These are phyloP conservation scores for Eudyptes chrysolophus DNA, from an alignment of 2,113 vertebrate species.

Conservation along the genomic window DNA sequence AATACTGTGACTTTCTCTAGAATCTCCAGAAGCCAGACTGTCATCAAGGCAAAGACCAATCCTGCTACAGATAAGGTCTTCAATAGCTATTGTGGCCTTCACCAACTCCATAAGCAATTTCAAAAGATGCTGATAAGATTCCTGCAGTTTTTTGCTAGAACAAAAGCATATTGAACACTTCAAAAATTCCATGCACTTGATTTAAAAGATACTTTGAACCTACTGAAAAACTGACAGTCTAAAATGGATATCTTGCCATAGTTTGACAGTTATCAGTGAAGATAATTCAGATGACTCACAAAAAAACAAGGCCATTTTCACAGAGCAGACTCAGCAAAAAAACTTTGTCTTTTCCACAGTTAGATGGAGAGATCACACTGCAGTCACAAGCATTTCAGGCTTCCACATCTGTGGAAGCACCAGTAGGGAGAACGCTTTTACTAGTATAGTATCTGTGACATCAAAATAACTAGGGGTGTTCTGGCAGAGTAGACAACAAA, in stretches of 20 bases:
- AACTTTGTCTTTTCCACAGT: neutral
- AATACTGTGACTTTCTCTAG: neutral
- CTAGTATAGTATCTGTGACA: neutral
- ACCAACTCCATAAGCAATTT: constrained; percentile 84
- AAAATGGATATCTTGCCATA: neutral
- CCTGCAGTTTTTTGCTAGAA: constrained; percentile 76
- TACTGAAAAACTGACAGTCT: neutral
- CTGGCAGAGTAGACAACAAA: neutral
- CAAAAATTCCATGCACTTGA: neutral
- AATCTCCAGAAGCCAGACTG: constrained; percentile 41
- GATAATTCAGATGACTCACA: neutral
- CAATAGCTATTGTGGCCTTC: constrained; percentile 73
- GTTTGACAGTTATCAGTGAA: neutral
- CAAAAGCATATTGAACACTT: neutral
- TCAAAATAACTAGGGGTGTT: neutral
- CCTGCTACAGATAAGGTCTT: constrained; percentile 83
- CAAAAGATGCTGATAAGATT: constrained; percentile 78
- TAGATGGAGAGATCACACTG: neutral
- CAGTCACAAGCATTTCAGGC: neutral
- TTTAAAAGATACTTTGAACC: neutral
- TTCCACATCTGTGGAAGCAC: neutral
- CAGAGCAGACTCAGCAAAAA: neutral
- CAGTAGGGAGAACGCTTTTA: neutral
- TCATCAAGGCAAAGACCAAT: constrained; percentile 74
- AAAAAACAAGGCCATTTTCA: neutral